Percentiles rank a stretch among this genome's conserved stretches.
Evolutionary conservation across 1,140 invertebrate genomes (phyloP).

Genomic region (Daktulosphaira vitifoliae): DNA sequence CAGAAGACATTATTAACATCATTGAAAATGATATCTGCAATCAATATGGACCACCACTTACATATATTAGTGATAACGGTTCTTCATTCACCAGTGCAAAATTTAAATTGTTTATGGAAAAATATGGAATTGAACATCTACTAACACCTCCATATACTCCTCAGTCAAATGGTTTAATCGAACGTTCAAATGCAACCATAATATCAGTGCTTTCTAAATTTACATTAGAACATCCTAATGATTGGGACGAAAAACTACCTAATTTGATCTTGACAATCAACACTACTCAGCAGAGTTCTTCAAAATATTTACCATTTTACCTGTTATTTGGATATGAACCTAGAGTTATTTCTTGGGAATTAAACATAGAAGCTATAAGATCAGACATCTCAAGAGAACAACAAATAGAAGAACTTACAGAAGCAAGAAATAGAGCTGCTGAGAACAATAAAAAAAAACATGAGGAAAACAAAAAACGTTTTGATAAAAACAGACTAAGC

Average conservation of each 20-base stretch:
- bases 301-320: conserved; percentile 1
- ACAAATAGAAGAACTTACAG: background rate
- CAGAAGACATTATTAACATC: no score
- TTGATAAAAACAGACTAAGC: background rate
- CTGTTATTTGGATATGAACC: background rate
- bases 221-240: background rate
- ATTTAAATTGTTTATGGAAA: no score
- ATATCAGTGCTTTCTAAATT: background rate
- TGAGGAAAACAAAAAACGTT: conserved; percentile 4
- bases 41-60: background rate
- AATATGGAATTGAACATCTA: conserved; percentile 1
- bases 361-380: background rate
- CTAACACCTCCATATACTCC: background rate
- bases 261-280: conserved; percentile 5
- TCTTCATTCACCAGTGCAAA: no score
- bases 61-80: conserved; percentile 2
- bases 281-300: background rate
- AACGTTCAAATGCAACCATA: background rate
- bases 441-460: background rate
- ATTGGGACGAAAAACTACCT: conserved; percentile 5
- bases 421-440: background rate
- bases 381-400: background rate
- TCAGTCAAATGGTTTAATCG: background rate
- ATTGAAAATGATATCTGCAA: no score
- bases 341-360: background rate